phyloP scores from a whole-genome alignment of 2,797 vertebrate genomes.

The Diglossa cyanea region DNA sequence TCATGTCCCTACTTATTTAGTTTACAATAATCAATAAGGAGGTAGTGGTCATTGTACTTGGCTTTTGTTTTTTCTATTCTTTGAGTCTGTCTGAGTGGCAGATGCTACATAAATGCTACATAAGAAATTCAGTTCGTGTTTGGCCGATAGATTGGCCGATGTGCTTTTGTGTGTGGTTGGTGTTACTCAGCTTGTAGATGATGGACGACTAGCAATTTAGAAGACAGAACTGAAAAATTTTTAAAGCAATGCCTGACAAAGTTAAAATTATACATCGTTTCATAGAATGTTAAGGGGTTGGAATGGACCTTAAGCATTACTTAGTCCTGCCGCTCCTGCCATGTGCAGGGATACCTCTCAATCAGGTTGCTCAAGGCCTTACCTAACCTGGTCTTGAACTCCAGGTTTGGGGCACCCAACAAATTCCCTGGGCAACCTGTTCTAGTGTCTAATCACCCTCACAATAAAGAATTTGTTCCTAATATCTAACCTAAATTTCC shows the following conservation, averaged over 20 bases:
- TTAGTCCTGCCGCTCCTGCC: background rate
- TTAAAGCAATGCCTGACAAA: background rate
- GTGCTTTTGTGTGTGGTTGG: background rate
- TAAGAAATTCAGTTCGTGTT: background rate
- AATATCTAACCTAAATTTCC: background rate
- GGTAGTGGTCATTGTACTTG: too few species aligned
- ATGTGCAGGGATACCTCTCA: background rate
- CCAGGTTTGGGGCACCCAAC: too few species aligned
- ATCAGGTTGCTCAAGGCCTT: background rate
- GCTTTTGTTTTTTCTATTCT: background rate
- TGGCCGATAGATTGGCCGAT: background rate
- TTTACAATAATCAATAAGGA: background rate
- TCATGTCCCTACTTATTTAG: background rate
- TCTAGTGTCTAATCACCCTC: background rate
- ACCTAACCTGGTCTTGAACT: rapidly evolving
- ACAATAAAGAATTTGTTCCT: background rate
- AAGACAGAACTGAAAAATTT: background rate
- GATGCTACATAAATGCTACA: background rate
- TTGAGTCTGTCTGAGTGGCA: background rate
- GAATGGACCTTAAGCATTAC: background rate
- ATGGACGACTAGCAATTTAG: background rate
- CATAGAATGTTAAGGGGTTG: background rate
- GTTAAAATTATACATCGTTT: background rate
- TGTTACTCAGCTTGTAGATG: background rate
- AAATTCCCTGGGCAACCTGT: background rate